Percentiles rank a stretch among this genome's conserved stretches.
phyloP scores from a whole-genome alignment of 2,888 invertebrate species.

The Lottia scabra region DNA sequence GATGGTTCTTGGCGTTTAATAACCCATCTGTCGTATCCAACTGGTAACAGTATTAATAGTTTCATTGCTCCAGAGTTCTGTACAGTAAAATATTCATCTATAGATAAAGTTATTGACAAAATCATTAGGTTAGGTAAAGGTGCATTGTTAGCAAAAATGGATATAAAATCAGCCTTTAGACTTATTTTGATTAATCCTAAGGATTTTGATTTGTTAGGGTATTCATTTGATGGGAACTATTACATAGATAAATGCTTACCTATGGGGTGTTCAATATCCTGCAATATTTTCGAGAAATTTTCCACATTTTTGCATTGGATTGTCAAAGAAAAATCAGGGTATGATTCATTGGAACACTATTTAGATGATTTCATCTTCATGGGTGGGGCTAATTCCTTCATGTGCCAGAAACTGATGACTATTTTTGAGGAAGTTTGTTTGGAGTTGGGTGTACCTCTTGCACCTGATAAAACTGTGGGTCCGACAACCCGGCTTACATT shows the following conservation, averaged over 20 bases:
- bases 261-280: no score
- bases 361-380: conserved; percentile 23
- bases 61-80: conserved; percentile 18
- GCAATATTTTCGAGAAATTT: no score
- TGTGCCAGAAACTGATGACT: no score
- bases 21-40: conserved; percentile 24
- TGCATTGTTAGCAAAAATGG: conserved; percentile 10
- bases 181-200: conserved; percentile 22
- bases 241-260: conserved; percentile 23
- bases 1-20: conserved; percentile 22
- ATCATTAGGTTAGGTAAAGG: conserved; percentile 18
- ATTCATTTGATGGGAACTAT: conserved; percentile 17
- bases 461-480: no score
- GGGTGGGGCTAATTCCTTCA: neutral
- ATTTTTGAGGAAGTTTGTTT: no score
- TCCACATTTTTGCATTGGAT: no score
- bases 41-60: conserved; percentile 18
- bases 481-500: no score
- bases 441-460: no score
- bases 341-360: conserved; percentile 17
- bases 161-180: conserved; percentile 30
- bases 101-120: conserved; percentile 25
- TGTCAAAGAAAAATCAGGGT: neutral
- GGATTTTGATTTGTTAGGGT: conserved; percentile 29
- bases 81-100: conserved; percentile 23